These are phyloP conservation scores for Alligator sinensis DNA, from an alignment of 2,113 vertebrate species.

Conservation along the genomic window DNA sequence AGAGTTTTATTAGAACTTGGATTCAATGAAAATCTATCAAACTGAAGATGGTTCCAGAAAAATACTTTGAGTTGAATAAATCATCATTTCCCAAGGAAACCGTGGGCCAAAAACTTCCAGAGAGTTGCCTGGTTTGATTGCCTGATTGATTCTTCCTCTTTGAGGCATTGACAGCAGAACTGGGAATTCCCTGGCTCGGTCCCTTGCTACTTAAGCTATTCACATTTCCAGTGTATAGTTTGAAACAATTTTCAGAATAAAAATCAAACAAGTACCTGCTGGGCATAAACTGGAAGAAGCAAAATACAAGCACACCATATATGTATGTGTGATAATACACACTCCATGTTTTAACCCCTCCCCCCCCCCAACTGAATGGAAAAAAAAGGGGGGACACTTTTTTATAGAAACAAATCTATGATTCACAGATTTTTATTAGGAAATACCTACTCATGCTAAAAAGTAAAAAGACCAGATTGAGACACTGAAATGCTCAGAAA, in stretches of 20 bases:
- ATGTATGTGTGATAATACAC: neutral
- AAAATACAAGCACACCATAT: neutral
- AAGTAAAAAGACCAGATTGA: neutral
- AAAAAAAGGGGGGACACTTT: neutral
- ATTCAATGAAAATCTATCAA: too few species aligned
- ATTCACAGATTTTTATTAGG: neutral
- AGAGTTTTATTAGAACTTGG: too few species aligned
- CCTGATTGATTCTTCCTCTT: neutral
- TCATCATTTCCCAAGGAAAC: neutral
- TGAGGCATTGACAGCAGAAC: neutral
- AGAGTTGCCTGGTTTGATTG: neutral
- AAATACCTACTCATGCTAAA: neutral
- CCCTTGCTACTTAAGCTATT: neutral
- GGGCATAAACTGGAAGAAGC: neutral
- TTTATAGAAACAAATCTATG: neutral
- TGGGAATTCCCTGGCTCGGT: neutral
- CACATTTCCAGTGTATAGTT: neutral
- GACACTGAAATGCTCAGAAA: neutral
- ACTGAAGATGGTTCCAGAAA: neutral
- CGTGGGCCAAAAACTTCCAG: neutral
- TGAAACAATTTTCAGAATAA: neutral
- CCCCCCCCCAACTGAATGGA: neutral
- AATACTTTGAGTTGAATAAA: neutral
- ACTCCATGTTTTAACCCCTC: too few species aligned
- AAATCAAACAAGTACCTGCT: neutral